Percentiles rank a stretch among this genome's conserved stretches.
Evolutionary conservation across 2,113 vertebrate species (phyloP).

Genomic region (Acinonyx jubatus): DNA sequence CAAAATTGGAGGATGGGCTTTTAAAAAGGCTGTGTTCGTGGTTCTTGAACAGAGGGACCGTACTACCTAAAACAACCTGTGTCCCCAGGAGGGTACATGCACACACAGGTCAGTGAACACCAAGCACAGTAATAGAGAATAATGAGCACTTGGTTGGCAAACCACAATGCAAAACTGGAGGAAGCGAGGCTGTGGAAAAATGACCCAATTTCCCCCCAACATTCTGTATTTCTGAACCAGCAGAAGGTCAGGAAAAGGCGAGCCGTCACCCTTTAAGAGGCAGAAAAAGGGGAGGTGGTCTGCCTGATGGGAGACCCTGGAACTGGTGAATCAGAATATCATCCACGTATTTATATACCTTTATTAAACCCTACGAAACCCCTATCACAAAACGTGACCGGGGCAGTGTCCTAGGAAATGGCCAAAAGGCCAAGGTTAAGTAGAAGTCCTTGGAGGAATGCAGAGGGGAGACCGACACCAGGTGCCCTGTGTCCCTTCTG

Average conservation of each 20-base stretch:
- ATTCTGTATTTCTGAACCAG: not conserved
- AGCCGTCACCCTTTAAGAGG: not conserved
- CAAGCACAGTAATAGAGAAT: not conserved
- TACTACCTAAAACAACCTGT: not conserved
- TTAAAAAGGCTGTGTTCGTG: not conserved
- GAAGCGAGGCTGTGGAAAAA: not conserved
- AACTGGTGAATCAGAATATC: not conserved
- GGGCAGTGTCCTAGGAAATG: not conserved
- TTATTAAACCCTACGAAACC: not conserved
- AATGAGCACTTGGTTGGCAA: not conserved
- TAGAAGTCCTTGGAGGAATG: not conserved
- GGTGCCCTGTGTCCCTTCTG: not conserved
- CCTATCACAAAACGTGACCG: not conserved
- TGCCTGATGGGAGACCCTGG: not conserved
- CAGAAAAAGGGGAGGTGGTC: not conserved
- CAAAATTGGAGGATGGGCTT: not conserved
- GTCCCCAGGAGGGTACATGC: not conserved
- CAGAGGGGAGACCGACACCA: not conserved
- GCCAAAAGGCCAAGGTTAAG: not conserved
- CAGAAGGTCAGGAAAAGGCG: not conserved
- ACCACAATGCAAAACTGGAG: not conserved
- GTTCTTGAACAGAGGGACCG: not conserved
- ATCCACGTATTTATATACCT: not conserved
- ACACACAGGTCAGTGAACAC: not conserved
- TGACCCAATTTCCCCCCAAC: not conserved